Evolutionary conservation across 2,113 vertebrate species (phyloP).

Genomic region (Tenebrosternarchus preto): DNA sequence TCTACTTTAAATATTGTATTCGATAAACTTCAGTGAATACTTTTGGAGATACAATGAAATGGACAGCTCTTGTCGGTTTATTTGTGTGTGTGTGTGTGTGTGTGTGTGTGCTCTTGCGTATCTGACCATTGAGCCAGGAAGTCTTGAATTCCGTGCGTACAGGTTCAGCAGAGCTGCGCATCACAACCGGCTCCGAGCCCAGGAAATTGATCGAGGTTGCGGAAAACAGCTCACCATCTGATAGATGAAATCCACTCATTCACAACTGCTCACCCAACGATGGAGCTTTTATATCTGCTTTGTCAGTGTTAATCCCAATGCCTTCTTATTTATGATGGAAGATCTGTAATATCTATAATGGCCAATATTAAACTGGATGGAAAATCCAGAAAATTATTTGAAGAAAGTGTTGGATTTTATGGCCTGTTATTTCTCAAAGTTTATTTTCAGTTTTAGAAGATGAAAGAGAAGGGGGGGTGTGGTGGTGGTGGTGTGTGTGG

Average conservation of each 20-base stretch:
- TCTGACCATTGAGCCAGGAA: slow-evolving; percentile 76
- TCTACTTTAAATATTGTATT: no score
- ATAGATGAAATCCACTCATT: not conserved
- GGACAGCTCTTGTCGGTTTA: not conserved
- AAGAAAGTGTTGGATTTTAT: not conserved
- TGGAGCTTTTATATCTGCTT: no score
- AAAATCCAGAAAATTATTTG: not conserved
- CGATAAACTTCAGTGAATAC: no score
- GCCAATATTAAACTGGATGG: not conserved
- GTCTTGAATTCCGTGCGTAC: slow-evolving; percentile 76
- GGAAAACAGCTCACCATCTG: slow-evolving; percentile 76
- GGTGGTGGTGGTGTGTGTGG: no score
- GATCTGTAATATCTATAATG: no score
- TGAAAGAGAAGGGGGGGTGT: no score
- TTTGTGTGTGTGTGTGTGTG: not conserved
- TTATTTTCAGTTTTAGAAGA: no score
- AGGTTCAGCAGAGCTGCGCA: slow-evolving; percentile 62
- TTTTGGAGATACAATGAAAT: no score
- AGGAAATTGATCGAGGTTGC: slow-evolving; percentile 83
- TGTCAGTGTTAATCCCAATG: no score
- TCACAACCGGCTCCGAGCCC: slow-evolving; percentile 74
- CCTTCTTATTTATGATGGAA: no score
- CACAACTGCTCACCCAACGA: not conserved
- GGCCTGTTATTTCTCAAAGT: not conserved
- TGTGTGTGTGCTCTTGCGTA: not conserved